Conservation (phyloP, 2,888 invertebrate species). For the Eustalomyia histrio region DNA sequence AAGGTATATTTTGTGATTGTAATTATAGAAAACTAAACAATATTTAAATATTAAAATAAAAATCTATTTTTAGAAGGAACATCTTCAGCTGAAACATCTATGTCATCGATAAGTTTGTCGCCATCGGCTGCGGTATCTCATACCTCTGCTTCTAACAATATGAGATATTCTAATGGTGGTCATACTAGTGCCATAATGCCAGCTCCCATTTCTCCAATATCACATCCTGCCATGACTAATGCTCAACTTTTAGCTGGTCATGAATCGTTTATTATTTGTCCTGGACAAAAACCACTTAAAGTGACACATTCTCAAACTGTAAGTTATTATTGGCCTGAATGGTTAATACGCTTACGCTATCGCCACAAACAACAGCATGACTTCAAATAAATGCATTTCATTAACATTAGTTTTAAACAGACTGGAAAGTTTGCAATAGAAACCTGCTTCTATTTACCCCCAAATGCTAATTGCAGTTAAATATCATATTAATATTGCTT, state of each 20-base stretch:
- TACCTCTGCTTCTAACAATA: background rate
- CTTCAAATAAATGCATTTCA: constrained; percentile 38
- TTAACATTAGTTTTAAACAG: background rate
- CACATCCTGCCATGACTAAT: constrained; percentile 56
- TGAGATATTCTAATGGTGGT: constrained; percentile 1
- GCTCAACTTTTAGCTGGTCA: constrained; percentile 69
- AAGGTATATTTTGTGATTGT: constrained; percentile 78
- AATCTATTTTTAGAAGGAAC: constrained; percentile 46
- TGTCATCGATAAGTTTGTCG: constrained; percentile 36
- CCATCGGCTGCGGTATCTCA: background rate
- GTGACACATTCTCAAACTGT: constrained; percentile 76
- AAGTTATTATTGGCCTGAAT: constrained; percentile 73
- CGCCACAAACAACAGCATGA: constrained; percentile 59
- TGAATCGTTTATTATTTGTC: constrained; percentile 78
- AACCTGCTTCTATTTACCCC: background rate
- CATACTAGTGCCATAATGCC: constrained; percentile 5
- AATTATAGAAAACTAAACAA: background rate
- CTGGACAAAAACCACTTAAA: constrained; percentile 75
- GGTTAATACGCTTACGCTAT: constrained; percentile 67
- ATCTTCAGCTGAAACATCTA: constrained; percentile 5
- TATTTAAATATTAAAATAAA: background rate
- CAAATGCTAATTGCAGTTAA: too few species aligned
- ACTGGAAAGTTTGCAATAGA: constrained; percentile 7
- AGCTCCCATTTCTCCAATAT: constrained; percentile 28
- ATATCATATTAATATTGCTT: background rate